phyloP scores from a whole-genome alignment of 1,140 invertebrate genomes.

The Trichogramma pretiosum region DNA sequence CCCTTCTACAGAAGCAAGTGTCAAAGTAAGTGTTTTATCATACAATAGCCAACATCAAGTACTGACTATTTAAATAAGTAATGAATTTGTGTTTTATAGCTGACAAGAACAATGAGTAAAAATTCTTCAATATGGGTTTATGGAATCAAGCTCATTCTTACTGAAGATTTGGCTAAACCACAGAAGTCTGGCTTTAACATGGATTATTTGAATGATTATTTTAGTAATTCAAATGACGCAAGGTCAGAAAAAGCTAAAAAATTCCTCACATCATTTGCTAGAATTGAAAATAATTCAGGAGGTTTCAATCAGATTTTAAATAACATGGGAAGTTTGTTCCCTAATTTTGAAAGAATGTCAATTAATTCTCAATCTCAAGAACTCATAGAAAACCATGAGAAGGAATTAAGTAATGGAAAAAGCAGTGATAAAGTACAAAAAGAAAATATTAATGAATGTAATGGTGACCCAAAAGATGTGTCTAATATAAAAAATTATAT shows the following conservation, averaged over 20 bases:
- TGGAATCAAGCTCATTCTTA: constrained; percentile 37
- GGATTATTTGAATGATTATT: constrained; percentile 29
- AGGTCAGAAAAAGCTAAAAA: constrained; percentile 20
- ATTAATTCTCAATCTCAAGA: too few species aligned
- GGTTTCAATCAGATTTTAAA: too few species aligned
- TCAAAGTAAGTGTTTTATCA: constrained; percentile 33
- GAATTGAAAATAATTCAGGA: constrained; percentile 16
- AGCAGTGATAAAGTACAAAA: too few species aligned
- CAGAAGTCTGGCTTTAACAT: constrained; percentile 26
- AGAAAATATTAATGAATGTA: too few species aligned
- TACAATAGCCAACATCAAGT: too few species aligned
- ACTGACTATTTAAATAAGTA: constrained; percentile 1
- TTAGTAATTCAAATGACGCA: constrained; percentile 20
- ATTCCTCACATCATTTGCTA: constrained; percentile 20
- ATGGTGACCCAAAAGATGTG: constrained; percentile 4
- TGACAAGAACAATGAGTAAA: constrained; percentile 38
- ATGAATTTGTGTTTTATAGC: constrained; percentile 28
- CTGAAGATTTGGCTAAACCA: constrained; percentile 22
- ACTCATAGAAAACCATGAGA: too few species aligned
- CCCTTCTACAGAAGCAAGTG: constrained; percentile 36
- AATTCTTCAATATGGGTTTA: constrained; percentile 39
- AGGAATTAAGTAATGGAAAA: too few species aligned
- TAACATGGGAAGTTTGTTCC: too few species aligned
- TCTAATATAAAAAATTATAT: constrained; percentile 28
- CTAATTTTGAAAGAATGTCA: too few species aligned